Conservation (phyloP, 1,140 invertebrate genomes). For the Caenorhabditis briggsae region DNA sequence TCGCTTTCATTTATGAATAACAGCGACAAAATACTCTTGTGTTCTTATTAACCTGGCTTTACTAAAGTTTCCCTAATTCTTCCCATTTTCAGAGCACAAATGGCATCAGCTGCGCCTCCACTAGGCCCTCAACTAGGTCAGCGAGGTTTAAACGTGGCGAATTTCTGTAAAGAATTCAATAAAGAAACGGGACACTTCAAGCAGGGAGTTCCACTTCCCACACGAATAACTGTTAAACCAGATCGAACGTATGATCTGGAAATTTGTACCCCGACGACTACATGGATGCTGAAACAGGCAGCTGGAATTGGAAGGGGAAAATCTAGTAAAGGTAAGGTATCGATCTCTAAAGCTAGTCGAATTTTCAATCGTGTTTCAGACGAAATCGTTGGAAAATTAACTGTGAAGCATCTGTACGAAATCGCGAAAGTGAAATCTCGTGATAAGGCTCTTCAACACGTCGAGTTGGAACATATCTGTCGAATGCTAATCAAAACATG, state of each 20-base stretch:
- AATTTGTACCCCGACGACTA: conserved; percentile 87
- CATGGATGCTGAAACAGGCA: conserved; percentile 92
- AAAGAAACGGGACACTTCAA: conserved; percentile 91
- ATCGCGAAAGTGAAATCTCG: conserved; percentile 93
- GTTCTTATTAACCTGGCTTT: no score
- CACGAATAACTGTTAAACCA: conserved; percentile 79
- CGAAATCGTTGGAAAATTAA: conserved; percentile 90
- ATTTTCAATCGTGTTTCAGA: conserved; percentile 69
- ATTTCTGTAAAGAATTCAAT: conserved; percentile 99
- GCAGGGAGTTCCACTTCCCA: conserved; percentile 79
- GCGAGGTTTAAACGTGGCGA: conserved; percentile 93
- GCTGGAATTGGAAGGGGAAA: conserved; percentile 89
- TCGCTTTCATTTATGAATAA: no score
- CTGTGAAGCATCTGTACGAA: conserved; percentile 96
- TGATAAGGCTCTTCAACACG: conserved; percentile 85
- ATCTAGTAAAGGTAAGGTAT: conserved; percentile 82
- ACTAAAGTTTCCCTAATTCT: background rate
- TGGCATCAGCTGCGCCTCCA: conserved; percentile 76
- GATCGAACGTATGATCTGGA: conserved; percentile 88
- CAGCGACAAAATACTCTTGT: no score
- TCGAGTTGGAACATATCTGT: conserved; percentile 81
- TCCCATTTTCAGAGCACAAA: conserved; percentile 73
- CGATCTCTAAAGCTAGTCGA: no score
- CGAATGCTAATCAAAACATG: conserved; percentile 67
- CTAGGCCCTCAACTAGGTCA: conserved; percentile 76